Percentiles rank a stretch among this genome's conserved stretches.
These are phyloP conservation scores for Sterrhoptilus dennistouni DNA, from an alignment of 2,113 vertebrate species.

Conservation along the genomic window DNA sequence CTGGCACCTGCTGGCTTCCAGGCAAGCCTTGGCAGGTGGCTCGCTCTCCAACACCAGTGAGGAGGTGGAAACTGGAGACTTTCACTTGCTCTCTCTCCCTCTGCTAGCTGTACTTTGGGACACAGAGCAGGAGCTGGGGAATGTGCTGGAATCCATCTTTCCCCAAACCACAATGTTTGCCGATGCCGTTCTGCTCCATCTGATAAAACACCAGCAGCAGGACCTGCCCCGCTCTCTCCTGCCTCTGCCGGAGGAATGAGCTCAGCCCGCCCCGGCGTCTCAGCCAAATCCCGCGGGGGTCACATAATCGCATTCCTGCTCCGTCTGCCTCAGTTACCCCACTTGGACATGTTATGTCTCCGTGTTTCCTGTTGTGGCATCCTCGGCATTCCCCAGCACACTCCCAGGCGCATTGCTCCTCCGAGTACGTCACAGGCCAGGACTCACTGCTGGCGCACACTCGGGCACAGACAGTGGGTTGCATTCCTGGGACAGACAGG, in stretches of 20 bases:
- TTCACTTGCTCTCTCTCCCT: background rate
- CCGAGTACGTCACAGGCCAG: background rate
- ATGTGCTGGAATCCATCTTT: background rate
- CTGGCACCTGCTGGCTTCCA: background rate
- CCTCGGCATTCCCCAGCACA: background rate
- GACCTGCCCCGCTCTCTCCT: background rate
- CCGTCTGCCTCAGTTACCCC: slow-evolving; percentile 46
- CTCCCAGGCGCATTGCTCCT: background rate
- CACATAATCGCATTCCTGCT: slow-evolving; percentile 12
- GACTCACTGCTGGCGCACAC: accelerated
- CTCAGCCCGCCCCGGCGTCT: background rate
- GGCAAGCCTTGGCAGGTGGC: background rate
- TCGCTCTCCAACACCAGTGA: background rate
- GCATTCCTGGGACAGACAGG: background rate
- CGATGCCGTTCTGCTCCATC: background rate
- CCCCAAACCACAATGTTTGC: background rate
- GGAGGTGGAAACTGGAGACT: background rate
- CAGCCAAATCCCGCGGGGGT: slow-evolving; percentile 1
- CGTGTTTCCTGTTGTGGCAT: slow-evolving; percentile 24
- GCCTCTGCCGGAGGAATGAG: background rate
- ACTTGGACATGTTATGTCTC: slow-evolving; percentile 15
- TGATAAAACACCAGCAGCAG: background rate
- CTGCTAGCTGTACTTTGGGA: background rate
- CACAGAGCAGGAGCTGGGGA: background rate
- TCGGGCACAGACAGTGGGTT: background rate